These are phyloP conservation scores for Parus major DNA, from an alignment of 2,113 vertebrate species.

Conservation along the genomic window DNA sequence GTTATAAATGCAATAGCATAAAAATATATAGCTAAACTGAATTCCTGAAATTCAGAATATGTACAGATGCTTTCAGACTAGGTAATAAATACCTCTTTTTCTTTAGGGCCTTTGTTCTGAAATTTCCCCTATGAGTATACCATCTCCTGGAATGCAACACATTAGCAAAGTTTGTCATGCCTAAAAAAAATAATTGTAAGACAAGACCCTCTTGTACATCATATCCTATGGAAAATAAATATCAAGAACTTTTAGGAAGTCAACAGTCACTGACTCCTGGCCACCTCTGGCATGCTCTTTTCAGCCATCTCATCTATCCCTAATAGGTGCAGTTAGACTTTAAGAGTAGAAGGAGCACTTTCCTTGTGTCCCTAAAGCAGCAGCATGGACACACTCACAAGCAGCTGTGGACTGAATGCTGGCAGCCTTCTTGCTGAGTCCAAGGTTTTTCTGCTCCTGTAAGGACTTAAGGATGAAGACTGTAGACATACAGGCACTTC, in stretches of 20 bases:
- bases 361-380: background rate
- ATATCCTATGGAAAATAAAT: background rate
- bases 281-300: background rate
- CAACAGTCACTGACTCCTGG: background rate
- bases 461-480: conserved; percentile 39
- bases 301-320: background rate
- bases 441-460: conserved; percentile 22
- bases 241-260: background rate
- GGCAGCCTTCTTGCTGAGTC: conserved; percentile 43
- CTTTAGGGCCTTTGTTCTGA: background rate
- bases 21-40: background rate
- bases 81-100: background rate
- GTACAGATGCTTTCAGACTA: background rate
- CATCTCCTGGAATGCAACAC: background rate
- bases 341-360: background rate
- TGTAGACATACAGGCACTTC: background rate
- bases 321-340: background rate
- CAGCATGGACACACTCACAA: background rate
- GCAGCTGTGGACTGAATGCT: background rate
- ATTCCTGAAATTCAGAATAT: background rate
- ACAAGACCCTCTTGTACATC: background rate
- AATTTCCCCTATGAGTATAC: background rate
- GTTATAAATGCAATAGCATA: background rate
- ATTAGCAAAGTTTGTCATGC: background rate
- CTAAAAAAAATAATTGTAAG: background rate